Conservation (phyloP, 2,113 vertebrate genomes). For the Damaliscus lunatus region DNA sequence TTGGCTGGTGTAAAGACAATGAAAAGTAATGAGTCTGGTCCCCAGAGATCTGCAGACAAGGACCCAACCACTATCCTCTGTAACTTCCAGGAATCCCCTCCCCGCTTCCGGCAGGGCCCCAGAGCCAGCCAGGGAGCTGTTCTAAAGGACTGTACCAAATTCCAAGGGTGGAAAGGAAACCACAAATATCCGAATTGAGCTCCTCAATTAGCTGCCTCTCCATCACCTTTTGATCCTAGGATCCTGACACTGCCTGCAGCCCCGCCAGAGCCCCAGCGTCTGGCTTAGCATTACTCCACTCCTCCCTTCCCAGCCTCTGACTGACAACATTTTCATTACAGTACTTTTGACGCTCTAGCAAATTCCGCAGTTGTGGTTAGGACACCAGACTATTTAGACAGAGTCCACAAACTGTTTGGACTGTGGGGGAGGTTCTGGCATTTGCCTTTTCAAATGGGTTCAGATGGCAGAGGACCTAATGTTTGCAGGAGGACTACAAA, state of each 20-base stretch:
- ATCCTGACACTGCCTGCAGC: slow-evolving; percentile 29
- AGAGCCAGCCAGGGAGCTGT: background rate
- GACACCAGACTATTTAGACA: slow-evolving; percentile 50
- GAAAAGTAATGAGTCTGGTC: background rate
- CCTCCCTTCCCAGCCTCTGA: slow-evolving; percentile 42
- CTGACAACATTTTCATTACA: slow-evolving; percentile 49
- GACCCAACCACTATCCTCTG: background rate
- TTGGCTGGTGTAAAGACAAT: background rate
- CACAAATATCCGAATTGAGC: background rate
- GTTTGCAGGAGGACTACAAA: background rate
- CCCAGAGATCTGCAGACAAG: background rate
- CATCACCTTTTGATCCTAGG: slow-evolving; percentile 60
- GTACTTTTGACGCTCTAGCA: slow-evolving; percentile 42
- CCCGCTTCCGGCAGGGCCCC: background rate
- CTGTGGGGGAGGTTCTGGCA: background rate
- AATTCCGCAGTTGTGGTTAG: slow-evolving; percentile 44
- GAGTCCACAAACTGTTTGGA: slow-evolving; percentile 62
- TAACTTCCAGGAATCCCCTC: slow-evolving; percentile 54
- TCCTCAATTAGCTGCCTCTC: slow-evolving; percentile 15
- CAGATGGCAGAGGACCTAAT: background rate
- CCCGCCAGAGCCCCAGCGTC: slow-evolving; percentile 32
- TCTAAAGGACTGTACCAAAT: slow-evolving; percentile 45
- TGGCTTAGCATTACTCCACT: background rate
- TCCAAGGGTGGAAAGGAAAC: slow-evolving; percentile 44
- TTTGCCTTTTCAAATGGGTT: background rate